Percentiles rank a stretch among this genome's conserved stretches.
phyloP scores from a whole-genome alignment of 1,140 invertebrate genomes.

The Ostrea edulis region DNA sequence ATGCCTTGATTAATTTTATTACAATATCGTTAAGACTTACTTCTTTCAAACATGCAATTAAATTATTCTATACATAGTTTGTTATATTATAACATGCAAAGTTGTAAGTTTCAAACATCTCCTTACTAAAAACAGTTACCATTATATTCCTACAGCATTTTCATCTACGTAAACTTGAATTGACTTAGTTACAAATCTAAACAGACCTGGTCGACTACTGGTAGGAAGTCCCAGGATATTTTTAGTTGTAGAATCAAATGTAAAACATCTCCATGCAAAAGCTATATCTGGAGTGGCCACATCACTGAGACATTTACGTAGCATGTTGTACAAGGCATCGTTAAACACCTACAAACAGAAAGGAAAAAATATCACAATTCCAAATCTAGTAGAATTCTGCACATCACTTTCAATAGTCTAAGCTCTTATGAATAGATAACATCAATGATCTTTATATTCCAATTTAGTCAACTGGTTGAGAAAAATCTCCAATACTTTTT shows the following conservation, averaged over 20 bases:
- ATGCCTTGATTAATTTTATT: slow-evolving; percentile 9
- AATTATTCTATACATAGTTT: not conserved
- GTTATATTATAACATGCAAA: slow-evolving; percentile 7
- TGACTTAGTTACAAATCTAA: too few relatives aligned
- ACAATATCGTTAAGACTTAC: not conserved
- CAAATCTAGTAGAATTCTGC: not conserved
- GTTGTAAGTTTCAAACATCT: not conserved
- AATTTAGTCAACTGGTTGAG: not conserved
- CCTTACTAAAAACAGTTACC: not conserved
- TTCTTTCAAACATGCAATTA: slow-evolving; percentile 10
- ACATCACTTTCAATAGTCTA: not conserved
- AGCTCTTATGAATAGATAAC: not conserved
- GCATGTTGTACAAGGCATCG: slow-evolving; percentile 74
- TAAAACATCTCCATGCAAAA: slow-evolving; percentile 77
- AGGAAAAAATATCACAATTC: not conserved
- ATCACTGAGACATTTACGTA: slow-evolving; percentile 70
- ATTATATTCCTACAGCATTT: too few relatives aligned
- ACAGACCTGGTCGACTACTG: slow-evolving; percentile 75
- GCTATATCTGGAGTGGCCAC: slow-evolving; percentile 74
- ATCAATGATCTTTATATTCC: too few relatives aligned
- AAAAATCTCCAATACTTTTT: not conserved
- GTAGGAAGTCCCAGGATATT: slow-evolving; percentile 71
- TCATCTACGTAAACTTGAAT: too few relatives aligned
- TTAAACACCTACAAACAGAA: slow-evolving; percentile 71
- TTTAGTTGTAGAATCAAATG: slow-evolving; percentile 73